These are phyloP conservation scores for Tychaedon coryphoeus DNA, from an alignment of 2,113 vertebrate species.

Conservation along the genomic window DNA sequence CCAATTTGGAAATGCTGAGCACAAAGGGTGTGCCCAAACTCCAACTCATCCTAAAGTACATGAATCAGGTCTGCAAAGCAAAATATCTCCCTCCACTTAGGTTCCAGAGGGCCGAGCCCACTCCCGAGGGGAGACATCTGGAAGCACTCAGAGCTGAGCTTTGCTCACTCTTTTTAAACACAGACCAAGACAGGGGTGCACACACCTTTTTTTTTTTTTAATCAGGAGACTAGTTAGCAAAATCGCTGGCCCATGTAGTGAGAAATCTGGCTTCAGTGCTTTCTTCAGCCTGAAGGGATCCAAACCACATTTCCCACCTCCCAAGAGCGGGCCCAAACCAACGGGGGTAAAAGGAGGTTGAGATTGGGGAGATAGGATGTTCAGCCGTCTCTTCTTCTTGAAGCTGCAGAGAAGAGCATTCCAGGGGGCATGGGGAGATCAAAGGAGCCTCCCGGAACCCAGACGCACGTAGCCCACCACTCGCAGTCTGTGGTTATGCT, in stretches of 20 bases:
- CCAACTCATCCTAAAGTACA: not conserved
- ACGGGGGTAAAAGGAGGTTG: slow-evolving; percentile 38
- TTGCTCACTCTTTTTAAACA: not conserved
- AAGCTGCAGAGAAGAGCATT: not conserved
- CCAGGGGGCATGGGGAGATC: slow-evolving; percentile 37
- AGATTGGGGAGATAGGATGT: slow-evolving; percentile 50
- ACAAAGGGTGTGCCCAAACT: slow-evolving; percentile 55
- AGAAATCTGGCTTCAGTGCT: slow-evolving; percentile 29
- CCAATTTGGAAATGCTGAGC: slow-evolving; percentile 66
- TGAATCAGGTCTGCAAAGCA: slow-evolving; percentile 52
- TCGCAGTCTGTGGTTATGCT: not conserved
- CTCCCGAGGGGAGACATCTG: slow-evolving; percentile 63
- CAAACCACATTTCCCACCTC: slow-evolving; percentile 57
- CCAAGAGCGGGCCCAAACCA: slow-evolving; percentile 4
- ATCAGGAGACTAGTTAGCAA: too few species aligned
- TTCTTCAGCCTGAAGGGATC: slow-evolving; percentile 48
- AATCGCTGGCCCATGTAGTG: slow-evolving; percentile 57
- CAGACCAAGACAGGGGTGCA: not conserved
- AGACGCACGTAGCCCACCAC: not conserved
- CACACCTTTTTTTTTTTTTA: not conserved
- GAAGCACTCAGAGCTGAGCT: not conserved
- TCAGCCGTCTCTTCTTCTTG: slow-evolving; percentile 19
- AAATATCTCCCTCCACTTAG: slow-evolving; percentile 32
- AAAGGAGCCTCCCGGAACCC: slow-evolving; percentile 10
- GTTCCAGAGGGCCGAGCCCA: slow-evolving; percentile 54